Base-by-base conservation (phyloP, 2,113 vertebrate species). In the Alaudala cheleensis region DNA sequence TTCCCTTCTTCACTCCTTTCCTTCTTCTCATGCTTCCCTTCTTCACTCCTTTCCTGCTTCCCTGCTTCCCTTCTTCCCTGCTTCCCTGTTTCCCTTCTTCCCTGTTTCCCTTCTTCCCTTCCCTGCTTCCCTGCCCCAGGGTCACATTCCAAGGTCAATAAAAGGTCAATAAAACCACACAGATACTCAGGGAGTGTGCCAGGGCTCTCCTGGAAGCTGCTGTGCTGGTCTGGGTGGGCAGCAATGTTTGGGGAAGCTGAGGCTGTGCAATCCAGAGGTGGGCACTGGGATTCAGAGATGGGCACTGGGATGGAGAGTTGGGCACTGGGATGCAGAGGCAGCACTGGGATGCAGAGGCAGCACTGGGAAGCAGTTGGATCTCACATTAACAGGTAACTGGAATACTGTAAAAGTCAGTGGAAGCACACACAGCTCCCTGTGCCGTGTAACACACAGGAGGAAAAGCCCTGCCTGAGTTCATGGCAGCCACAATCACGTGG, bases 141-240 rank as follows among this genome's bases (percentile, higher is more conserved):
- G 39, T 2, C 31, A 0, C 0, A 0, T 9, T 22, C 37, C 44
- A 11, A 6, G 39, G 19, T 5, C n/a, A 31, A 1, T 33, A 11
- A 54, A 66, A 42, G 4, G 37, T 37, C 37, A 37, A 37, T 37
- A 9, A 37, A 37, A 42, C 5, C 4, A 6, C 14, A 0, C 9
- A 5, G 3, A 0, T 1, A 0, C 9, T 11, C 8, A 2, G 53
- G 15, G 39, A 14, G 14, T 0, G 0, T 17, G 31, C 5, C 39
- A 22, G 61, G 60, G 23, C 84, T 74, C 45, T 20, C 58, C 74
- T 54, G 79, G 65, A 31, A 60, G 61, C 45, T 39, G 70, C 88
- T 49, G 26, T 29, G 49, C 13, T 45, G 1, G 1, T 40, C 14
- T 42, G 58, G 44, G 33, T 8, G 5, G 13, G 12, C 26, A 33